Conservation (phyloP, 2,113 vertebrate genomes). For the Pseudopodoces humilis region DNA sequence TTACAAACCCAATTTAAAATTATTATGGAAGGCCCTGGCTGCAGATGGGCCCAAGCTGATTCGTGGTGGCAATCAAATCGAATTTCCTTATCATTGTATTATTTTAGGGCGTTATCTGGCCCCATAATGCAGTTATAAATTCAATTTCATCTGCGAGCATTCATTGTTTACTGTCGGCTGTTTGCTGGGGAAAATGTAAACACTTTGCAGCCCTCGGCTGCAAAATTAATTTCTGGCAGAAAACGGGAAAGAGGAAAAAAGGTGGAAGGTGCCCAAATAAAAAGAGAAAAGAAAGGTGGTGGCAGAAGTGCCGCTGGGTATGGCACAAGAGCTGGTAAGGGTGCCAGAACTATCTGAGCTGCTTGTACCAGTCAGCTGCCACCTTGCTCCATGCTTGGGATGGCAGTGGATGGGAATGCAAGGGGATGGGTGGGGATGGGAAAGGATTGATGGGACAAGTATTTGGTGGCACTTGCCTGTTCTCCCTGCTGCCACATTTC, state of each 20-base stretch:
- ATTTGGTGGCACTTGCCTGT: not conserved
- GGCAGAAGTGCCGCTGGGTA: fast-evolving
- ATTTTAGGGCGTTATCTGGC: conserved; percentile 97
- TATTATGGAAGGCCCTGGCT: conserved; percentile 75
- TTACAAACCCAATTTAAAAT: conserved; percentile 85
- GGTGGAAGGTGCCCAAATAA: not conserved
- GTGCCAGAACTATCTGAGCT: not conserved
- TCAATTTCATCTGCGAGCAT: conserved; percentile 88
- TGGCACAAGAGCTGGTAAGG: not conserved
- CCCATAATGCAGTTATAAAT: conserved; percentile 96
- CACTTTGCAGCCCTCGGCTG: conserved; percentile 82
- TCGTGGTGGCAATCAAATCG: conserved; percentile 91
- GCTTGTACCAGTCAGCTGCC: not conserved
- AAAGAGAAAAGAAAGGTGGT: not conserved
- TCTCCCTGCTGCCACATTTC: not conserved
- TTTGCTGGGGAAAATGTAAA: conserved; percentile 91
- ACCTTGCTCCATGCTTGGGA: not conserved
- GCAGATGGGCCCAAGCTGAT: conserved; percentile 83
- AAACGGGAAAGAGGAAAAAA: conserved; percentile 62
- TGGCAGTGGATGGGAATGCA: not conserved
- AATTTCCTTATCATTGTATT: conserved; percentile 98
- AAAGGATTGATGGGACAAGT: not conserved
- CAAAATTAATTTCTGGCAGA: conserved; percentile 88
- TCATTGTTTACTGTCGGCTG: conserved; percentile 97
- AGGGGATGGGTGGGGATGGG: not conserved